Conservation (phyloP, 2,888 invertebrate genomes). For the Palloptera scutellata region DNA sequence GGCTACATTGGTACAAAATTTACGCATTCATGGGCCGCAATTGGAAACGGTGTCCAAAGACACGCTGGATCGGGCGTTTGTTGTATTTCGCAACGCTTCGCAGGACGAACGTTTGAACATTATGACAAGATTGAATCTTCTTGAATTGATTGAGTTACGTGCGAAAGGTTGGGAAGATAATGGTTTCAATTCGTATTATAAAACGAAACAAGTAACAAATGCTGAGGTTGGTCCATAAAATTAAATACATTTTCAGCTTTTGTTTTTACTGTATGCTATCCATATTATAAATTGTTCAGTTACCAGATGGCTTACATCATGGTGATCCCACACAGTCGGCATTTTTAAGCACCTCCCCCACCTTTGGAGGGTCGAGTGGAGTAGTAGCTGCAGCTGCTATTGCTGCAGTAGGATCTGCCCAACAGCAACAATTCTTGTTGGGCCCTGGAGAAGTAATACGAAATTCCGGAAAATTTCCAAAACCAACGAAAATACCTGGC, state of each 20-base stretch:
- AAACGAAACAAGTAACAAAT: conserved; percentile 71
- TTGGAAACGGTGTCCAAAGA: conserved; percentile 85
- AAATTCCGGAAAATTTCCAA: conserved; percentile 86
- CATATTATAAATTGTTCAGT: conserved; percentile 37
- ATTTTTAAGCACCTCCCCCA: conserved; percentile 68
- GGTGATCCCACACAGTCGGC: conserved; percentile 57
- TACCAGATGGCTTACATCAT: conserved; percentile 47
- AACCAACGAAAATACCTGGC: conserved; percentile 89
- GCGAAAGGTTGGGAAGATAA: conserved; percentile 92
- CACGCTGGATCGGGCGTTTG: conserved; percentile 84
- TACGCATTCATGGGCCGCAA: conserved; percentile 82
- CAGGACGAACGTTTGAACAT: conserved; percentile 87
- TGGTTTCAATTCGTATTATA: conserved; percentile 85
- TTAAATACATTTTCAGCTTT: neutral
- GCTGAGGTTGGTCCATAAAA: conserved; percentile 64
- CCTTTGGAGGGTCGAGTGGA: conserved; percentile 57
- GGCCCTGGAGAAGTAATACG: conserved; percentile 86
- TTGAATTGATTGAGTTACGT: conserved; percentile 91
- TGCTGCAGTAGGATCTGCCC: conserved; percentile 58
- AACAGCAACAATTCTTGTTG: conserved; percentile 67
- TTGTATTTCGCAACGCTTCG: conserved; percentile 87
- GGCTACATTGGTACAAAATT: conserved; percentile 79
- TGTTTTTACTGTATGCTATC: neutral
- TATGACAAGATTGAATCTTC: conserved; percentile 84
- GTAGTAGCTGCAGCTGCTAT: conserved; percentile 55